Evolutionary conservation across 2,113 vertebrate species (phyloP).

Genomic region (Callorhinus ursinus): DNA sequence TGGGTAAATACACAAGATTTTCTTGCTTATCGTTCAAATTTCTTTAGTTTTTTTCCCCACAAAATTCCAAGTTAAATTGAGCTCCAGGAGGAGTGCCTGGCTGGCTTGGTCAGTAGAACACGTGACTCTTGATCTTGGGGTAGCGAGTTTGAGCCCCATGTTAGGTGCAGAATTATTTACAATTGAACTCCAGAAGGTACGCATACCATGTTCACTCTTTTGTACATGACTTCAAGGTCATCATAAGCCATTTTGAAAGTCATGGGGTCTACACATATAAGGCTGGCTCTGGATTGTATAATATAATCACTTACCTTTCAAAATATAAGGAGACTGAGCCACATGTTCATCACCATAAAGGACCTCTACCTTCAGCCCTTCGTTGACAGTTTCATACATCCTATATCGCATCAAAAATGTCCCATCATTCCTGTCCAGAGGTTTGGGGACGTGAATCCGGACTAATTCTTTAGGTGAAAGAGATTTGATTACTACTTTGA

Average conservation of each 20-base stretch:
- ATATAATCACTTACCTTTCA: slow-evolving; percentile 86
- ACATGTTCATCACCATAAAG: slow-evolving; percentile 88
- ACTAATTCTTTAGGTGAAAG: slow-evolving; percentile 88
- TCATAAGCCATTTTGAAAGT: background rate
- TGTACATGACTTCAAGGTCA: background rate
- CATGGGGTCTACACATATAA: background rate
- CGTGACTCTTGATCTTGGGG: background rate
- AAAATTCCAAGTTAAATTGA: background rate
- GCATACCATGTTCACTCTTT: background rate
- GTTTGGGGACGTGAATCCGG: slow-evolving; percentile 90
- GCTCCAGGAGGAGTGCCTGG: background rate
- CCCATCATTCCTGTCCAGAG: slow-evolving; percentile 93
- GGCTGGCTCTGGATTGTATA: background rate
- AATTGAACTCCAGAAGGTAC: background rate
- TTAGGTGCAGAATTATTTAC: background rate
- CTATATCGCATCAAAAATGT: slow-evolving; percentile 94
- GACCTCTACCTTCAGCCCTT: slow-evolving; percentile 91
- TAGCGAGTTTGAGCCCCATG: background rate
- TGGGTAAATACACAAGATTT: background rate
- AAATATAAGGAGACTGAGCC: slow-evolving; percentile 91
- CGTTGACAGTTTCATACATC: slow-evolving; percentile 88
- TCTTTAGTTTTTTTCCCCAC: background rate
- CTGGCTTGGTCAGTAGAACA: background rate
- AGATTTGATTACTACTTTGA: slow-evolving; percentile 91
- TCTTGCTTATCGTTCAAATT: background rate